Evolutionary conservation across 2,113 vertebrate species (phyloP), one percentile per base, ranked within the genome.

Genomic region (Sinocyclocheilus grahami): DNA sequence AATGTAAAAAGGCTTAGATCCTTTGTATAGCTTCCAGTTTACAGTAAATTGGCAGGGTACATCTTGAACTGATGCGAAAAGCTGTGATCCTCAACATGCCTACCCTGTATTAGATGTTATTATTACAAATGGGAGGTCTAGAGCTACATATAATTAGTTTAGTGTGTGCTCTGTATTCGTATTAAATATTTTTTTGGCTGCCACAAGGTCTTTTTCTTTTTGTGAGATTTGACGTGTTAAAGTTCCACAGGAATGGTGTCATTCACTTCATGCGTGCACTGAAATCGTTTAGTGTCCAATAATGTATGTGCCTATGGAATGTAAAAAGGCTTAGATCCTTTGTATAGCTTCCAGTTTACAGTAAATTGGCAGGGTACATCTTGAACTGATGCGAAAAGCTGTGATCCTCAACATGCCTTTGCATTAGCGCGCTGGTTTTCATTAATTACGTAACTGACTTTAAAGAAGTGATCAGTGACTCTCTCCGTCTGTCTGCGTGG

Each of bases 291-390:
- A 85, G 80, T 63, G 76, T 86, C 89, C 86, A 88, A 88, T 27
- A 42, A 89, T 88, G 88, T 75, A 87, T 87, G 88, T 91, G 86
- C 91, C 88, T 89, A 91, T 83, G 88, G 65, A 87, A 87, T 89
- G 72, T 75, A 89, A 65, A 90, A 84, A 90, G 82, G 79, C 60
- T 85, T 74, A 78, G 79, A 83, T 92, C 86, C 88, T 85, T 90
- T 87, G 86, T 86, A 87, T 89, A 51, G 83, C 83, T 89, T 92
- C 88, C 88, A 91, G 42, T 86, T 13, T 90, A 89, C 85, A 84
- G 88, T 84, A 88, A 88, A 88, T 88, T 92, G 89, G 86, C 67
- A 83, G 84, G 65, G 76, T 85, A 86, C 86, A 90, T 89, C 80
- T 89, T 89, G 87, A 91, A 89, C 79, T 86, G 82, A 90, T 89